phyloP scores from a whole-genome alignment of 92 coral and sea anemone genomes.

The Zoanthus gigantus region DNA sequence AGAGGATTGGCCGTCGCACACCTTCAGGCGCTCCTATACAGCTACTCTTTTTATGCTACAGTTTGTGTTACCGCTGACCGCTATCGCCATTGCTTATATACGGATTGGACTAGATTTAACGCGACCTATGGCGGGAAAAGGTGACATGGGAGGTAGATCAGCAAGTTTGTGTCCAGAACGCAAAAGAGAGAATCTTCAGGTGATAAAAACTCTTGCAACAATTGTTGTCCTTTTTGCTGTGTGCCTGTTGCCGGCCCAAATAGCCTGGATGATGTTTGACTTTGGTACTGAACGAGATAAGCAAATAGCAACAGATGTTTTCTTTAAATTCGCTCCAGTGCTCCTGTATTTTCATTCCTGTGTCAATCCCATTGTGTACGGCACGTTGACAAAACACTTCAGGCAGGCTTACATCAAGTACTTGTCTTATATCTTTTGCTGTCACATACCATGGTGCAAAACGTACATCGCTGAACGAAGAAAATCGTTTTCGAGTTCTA shows the following conservation, averaged over 20 bases:
- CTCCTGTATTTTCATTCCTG: constrained; percentile 90
- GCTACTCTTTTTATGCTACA: constrained; percentile 80
- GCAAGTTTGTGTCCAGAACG: constrained; percentile 68
- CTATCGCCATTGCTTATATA: constrained; percentile 89
- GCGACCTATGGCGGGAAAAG: constrained; percentile 64
- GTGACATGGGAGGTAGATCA: constrained; percentile 54
- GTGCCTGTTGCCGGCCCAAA: constrained; percentile 91
- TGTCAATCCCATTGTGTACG: constrained; percentile 91
- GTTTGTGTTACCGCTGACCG: constrained; percentile 81
- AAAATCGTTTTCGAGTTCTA: neutral
- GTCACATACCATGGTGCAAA: constrained; percentile 40
- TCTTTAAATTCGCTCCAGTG: constrained; percentile 76
- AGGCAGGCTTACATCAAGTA: constrained; percentile 85
- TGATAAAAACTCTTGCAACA: constrained; percentile 90
- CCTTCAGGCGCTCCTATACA: constrained; percentile 79
- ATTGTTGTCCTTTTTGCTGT: constrained; percentile 90
- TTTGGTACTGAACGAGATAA: constrained; percentile 78
- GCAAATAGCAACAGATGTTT: constrained; percentile 59
- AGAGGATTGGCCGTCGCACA: constrained; percentile 80
- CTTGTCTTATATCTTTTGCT: constrained; percentile 71
- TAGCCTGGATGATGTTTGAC: constrained; percentile 94
- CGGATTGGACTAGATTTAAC: constrained; percentile 90
- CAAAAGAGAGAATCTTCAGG: constrained; percentile 88
- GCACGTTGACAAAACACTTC: constrained; percentile 87
- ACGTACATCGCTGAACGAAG: neutral